Evolutionary conservation across 2,113 vertebrate species (phyloP).

Genomic region (Ochotona princeps): DNA sequence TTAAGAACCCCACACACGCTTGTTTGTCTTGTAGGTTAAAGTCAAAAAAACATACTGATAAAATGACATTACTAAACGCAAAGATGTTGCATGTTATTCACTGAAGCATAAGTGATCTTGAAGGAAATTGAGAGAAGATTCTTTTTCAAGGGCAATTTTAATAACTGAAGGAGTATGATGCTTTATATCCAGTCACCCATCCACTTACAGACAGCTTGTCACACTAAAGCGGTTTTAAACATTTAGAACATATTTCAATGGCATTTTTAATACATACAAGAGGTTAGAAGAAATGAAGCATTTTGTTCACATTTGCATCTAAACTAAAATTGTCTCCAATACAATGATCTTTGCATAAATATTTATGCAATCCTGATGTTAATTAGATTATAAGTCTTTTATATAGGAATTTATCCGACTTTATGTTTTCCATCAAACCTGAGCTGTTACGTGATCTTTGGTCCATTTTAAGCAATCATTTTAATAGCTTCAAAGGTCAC

Average conservation of each 20-base stretch:
- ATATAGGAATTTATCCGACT: slow-evolving; percentile 59
- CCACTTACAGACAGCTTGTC: slow-evolving; percentile 53
- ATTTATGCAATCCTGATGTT: slow-evolving; percentile 50
- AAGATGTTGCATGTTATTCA: slow-evolving; percentile 67
- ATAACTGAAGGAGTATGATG: slow-evolving; percentile 61
- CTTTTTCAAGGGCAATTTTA: slow-evolving; percentile 76
- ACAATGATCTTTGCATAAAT: slow-evolving; percentile 64
- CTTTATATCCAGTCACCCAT: slow-evolving; percentile 56
- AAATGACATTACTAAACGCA: slow-evolving; percentile 69
- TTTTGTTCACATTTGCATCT: slow-evolving; percentile 55
- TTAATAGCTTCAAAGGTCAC: background rate
- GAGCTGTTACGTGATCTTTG: slow-evolving; percentile 41
- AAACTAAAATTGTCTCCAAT: slow-evolving; percentile 62
- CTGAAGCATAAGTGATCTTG: slow-evolving; percentile 62
- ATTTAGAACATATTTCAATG: slow-evolving; percentile 41
- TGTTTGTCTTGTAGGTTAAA: slow-evolving; percentile 61
- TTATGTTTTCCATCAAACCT: slow-evolving; percentile 55
- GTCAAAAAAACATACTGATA: slow-evolving; percentile 53
- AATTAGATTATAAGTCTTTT: slow-evolving; percentile 77
- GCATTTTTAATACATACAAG: slow-evolving; percentile 59
- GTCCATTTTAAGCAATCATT: slow-evolving; percentile 48
- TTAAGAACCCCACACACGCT: slow-evolving; percentile 25
- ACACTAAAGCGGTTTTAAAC: slow-evolving; percentile 40
- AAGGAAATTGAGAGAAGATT: slow-evolving; percentile 71
- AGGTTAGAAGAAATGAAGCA: slow-evolving; percentile 31